A percentile compares a stretch with the other conserved stretches of the same genome.
These are phyloP conservation scores for Asarcornis scutulata DNA, from an alignment of 2,113 vertebrate species.

Conservation along the genomic window DNA sequence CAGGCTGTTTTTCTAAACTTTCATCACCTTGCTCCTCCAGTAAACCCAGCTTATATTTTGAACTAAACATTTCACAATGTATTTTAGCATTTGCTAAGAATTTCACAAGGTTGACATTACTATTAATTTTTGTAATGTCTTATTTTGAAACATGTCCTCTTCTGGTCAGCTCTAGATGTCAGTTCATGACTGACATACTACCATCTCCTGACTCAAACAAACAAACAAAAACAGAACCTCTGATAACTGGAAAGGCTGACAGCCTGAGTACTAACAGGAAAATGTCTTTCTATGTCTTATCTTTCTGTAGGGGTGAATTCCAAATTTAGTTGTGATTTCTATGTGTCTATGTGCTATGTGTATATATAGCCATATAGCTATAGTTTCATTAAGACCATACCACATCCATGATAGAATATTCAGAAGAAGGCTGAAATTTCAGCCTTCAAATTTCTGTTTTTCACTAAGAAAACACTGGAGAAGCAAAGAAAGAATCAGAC, in stretches of 20 bases:
- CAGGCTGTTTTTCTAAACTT: neutral
- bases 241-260: neutral
- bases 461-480: neutral
- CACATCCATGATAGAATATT: neutral
- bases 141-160: neutral
- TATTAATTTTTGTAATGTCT: neutral
- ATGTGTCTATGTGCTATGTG: neutral
- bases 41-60: neutral
- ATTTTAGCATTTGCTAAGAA: neutral
- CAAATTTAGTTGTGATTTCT: neutral
- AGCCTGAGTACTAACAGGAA: neutral
- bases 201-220: neutral
- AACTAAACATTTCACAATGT: neutral
- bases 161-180: neutral
- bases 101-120: neutral
- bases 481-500: neutral
- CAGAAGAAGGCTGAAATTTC: neutral
- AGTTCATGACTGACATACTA: neutral
- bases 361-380: neutral
- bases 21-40: neutral
- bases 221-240: neutral
- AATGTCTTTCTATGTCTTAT: neutral
- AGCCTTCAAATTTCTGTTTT: neutral
- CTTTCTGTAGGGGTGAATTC: neutral
- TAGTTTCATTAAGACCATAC: neutral